These are phyloP conservation scores for Hemicentrotus pulcherrimus DNA, from an alignment of 35 echinoderm and acorn worm species.

Conservation along the genomic window DNA sequence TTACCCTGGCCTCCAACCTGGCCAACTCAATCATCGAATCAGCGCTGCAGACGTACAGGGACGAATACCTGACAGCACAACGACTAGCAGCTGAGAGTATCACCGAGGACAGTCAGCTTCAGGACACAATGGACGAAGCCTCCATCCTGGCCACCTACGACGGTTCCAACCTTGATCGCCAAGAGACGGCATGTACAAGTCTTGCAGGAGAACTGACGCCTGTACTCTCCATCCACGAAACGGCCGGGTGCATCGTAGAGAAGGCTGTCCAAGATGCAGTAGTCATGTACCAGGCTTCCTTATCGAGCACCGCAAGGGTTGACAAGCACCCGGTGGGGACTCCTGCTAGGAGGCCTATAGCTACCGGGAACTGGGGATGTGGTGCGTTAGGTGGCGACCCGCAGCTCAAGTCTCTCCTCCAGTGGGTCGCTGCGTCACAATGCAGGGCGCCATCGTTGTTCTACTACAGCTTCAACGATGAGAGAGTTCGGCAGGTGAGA, in stretches of 20 bases:
- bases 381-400: slow-evolving; percentile 84
- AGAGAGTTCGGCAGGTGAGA: slow-evolving; percentile 63
- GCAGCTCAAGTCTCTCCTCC: slow-evolving; percentile 79
- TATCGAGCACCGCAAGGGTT: neutral
- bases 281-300: neutral
- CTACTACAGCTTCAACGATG: slow-evolving; percentile 74
- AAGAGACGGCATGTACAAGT: neutral
- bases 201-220: slow-evolving; percentile 6
- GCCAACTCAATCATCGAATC: slow-evolving; percentile 83
- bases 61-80: slow-evolving; percentile 50
- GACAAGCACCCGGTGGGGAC: neutral
- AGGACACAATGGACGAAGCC: neutral
- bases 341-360: slow-evolving; percentile 55
- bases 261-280: slow-evolving; percentile 45
- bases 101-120: slow-evolving; percentile 23
- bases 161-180: neutral
- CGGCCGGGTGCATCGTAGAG: slow-evolving; percentile 19
- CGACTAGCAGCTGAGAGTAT: neutral
- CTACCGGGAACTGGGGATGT: slow-evolving; percentile 93
- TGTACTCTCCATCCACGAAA: slow-evolving; percentile 27
- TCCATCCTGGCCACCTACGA: neutral
- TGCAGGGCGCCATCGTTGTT: slow-evolving; percentile 61
- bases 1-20: slow-evolving; percentile 79
- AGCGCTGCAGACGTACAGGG: slow-evolving; percentile 69
- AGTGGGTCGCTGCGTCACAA: slow-evolving; percentile 89